Conservation (phyloP, 2,113 vertebrate genomes). For the Pituophis catenifer region DNA sequence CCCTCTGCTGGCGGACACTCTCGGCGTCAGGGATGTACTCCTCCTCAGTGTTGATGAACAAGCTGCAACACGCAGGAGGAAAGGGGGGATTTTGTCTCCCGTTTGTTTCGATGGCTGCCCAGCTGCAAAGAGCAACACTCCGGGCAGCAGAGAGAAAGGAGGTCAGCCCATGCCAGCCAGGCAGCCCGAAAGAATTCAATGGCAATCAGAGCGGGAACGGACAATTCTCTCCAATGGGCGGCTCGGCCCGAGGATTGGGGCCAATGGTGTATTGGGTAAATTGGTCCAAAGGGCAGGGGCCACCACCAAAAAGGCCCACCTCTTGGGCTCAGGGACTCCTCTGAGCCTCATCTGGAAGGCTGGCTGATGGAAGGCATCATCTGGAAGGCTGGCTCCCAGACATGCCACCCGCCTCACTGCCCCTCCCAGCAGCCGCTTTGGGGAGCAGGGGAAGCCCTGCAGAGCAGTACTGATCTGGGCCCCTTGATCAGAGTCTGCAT, state of each 20-base stretch:
- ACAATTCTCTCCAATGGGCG: background rate
- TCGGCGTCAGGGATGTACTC: slow-evolving; percentile 96
- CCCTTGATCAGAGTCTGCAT: background rate
- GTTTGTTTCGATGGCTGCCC: accelerated
- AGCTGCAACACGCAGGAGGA: slow-evolving; percentile 65
- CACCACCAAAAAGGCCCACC: background rate
- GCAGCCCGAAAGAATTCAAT: background rate
- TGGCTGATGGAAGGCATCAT: background rate
- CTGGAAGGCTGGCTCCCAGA: background rate
- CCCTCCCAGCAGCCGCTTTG: background rate
- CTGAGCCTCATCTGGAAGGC: background rate
- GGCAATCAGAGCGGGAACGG: background rate
- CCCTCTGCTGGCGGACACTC: slow-evolving; percentile 91
- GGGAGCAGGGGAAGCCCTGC: background rate
- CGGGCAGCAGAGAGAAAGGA: background rate
- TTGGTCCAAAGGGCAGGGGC: background rate
- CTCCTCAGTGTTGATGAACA: slow-evolving; percentile 92
- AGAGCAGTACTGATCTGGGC: background rate
- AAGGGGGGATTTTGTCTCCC: background rate
- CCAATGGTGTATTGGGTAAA: background rate
- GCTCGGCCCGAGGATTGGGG: background rate
- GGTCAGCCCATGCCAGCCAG: background rate
- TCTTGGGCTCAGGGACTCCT: background rate
- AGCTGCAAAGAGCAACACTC: background rate
- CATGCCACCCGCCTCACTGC: background rate